These are phyloP conservation scores for Daptonema setosum DNA, from an alignment of 2,888 invertebrate species.

Conservation along the genomic window DNA sequence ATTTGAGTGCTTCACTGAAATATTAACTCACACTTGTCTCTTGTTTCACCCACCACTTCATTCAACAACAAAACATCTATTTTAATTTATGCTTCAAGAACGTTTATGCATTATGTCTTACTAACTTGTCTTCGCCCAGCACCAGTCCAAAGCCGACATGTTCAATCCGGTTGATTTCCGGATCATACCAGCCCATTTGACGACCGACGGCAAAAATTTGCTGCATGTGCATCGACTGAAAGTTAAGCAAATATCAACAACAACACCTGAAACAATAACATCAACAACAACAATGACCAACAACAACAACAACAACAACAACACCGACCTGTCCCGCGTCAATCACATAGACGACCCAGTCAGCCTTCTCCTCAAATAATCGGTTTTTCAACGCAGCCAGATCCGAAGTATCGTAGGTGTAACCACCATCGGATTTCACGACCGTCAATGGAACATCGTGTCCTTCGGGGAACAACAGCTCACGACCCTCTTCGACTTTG, in stretches of 20 bases:
- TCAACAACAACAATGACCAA: background rate
- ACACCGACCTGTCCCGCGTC: slow-evolving; percentile 65
- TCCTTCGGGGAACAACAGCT: slow-evolving; percentile 36
- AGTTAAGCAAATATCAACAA: slow-evolving; percentile 9
- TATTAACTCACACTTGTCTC: too few species aligned
- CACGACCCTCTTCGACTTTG: slow-evolving; percentile 40
- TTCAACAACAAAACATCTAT: too few species aligned
- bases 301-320: background rate
- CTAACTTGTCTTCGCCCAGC: slow-evolving; percentile 65
- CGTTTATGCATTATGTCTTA: too few species aligned
- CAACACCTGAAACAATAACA: background rate
- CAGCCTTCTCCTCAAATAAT: slow-evolving; percentile 45
- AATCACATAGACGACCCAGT: slow-evolving; percentile 75
- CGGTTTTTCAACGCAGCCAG: slow-evolving; percentile 53
- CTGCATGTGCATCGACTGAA: slow-evolving; percentile 45
- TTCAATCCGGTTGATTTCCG: slow-evolving; percentile 47
- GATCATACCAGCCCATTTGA: slow-evolving; percentile 48
- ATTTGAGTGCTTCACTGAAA: background rate
- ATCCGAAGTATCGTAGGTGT: slow-evolving; percentile 92
- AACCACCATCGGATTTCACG: slow-evolving; percentile 85
- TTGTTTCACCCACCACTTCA: too few species aligned
- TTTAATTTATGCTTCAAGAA: too few species aligned
- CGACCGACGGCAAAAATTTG: slow-evolving; percentile 53
- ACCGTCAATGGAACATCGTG: slow-evolving; percentile 57
- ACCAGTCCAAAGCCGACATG: slow-evolving; percentile 91